Conservation (phyloP, 2,888 invertebrate species). For the Zaprionus obscuricornis region DNA sequence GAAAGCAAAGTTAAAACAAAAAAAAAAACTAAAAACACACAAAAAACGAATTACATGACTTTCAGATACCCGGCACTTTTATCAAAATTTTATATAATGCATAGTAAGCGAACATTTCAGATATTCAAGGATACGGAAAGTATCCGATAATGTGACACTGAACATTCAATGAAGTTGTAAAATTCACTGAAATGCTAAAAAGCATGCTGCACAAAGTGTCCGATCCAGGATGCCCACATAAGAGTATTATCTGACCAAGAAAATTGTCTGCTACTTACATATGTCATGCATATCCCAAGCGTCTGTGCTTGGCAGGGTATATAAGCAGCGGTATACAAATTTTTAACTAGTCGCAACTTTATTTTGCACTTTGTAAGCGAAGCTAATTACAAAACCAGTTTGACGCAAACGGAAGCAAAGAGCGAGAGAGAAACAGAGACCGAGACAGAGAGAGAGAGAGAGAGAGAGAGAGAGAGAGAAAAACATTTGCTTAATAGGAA, state of each 20-base stretch:
- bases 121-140: too few species aligned
- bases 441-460: background rate
- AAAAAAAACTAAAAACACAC: background rate
- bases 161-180: too few species aligned
- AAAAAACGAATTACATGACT: conserved; percentile 4
- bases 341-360: conserved; percentile 41
- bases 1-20: conserved; percentile 28
- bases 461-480: background rate
- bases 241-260: too few species aligned
- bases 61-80: conserved; percentile 9
- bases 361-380: conserved; percentile 48
- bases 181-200: too few species aligned
- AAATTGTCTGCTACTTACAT: too few species aligned
- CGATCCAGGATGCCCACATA: too few species aligned
- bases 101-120: background rate
- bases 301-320: too few species aligned
- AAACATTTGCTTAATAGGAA: too few species aligned
- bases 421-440: background rate
- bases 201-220: too few species aligned
- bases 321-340: conserved; percentile 1
- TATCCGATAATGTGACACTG: too few species aligned
- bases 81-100: background rate
- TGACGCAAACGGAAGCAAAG: too few species aligned
- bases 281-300: too few species aligned
- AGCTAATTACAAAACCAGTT: conserved; percentile 52